phyloP scores from a whole-genome alignment of 2,113 vertebrate species.

The Macrotis lagotis region DNA sequence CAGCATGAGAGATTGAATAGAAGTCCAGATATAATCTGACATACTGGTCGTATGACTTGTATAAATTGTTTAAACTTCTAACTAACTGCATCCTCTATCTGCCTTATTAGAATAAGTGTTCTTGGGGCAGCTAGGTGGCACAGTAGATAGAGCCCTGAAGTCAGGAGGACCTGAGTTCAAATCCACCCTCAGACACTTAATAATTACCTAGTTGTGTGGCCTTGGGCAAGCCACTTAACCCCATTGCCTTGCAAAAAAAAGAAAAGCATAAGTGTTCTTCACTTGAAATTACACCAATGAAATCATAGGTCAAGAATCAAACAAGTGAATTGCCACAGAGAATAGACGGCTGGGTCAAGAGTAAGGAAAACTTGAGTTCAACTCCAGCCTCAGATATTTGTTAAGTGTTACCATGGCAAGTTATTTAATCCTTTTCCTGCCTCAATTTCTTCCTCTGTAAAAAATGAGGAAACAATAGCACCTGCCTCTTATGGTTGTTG shows the following conservation, averaged over 20 bases:
- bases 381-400: neutral
- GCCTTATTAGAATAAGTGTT: neutral
- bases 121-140: no score
- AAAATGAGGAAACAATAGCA: neutral
- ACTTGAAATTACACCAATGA: neutral
- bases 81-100: neutral
- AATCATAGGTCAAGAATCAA: neutral
- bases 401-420: neutral
- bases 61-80: neutral
- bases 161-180: no score
- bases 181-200: no score
- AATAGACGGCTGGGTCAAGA: neutral
- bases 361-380: neutral
- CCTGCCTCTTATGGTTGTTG: neutral
- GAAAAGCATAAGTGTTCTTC: neutral
- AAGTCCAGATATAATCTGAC: neutral
- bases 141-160: no score
- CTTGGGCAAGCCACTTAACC: no score
- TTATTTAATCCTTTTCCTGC: neutral
- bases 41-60: neutral
- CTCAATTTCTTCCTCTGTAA: neutral
- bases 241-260: no score
- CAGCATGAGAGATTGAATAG: neutral
- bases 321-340: neutral
- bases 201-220: no score